phyloP scores from a whole-genome alignment of 2,113 vertebrate genomes.

The Mohoua ochrocephala region DNA sequence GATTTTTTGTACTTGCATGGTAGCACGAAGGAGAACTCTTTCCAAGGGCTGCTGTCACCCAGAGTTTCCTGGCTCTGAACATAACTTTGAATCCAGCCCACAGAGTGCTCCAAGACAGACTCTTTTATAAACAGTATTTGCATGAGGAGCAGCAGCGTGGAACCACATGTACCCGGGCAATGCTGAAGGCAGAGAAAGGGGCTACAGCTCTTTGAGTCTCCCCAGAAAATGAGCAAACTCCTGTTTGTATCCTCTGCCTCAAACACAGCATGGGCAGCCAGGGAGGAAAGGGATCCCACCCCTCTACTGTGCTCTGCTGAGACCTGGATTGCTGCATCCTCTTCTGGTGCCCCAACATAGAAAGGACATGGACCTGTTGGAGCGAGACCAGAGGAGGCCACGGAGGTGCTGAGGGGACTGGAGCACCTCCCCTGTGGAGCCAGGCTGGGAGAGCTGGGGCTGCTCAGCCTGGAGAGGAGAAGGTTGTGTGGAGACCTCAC shows the following conservation, averaged over 20 bases:
- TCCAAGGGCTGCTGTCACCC: background rate
- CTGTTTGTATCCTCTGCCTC: background rate
- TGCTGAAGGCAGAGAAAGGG: background rate
- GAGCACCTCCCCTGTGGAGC: background rate
- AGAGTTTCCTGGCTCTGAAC: background rate
- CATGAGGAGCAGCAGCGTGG: background rate
- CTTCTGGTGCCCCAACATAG: background rate
- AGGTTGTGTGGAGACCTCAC: background rate
- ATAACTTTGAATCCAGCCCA: background rate
- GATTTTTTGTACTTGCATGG: background rate
- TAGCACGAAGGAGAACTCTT: background rate
- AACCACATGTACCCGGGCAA: background rate
- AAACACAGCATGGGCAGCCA: fast-evolving
- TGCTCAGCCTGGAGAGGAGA: background rate
- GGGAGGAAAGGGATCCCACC: background rate
- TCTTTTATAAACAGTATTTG: background rate
- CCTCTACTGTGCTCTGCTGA: background rate
- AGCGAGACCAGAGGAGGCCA: background rate
- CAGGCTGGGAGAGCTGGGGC: background rate
- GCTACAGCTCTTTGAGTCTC: background rate
- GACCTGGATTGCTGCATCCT: background rate
- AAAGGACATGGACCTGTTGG: background rate
- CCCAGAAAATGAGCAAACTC: background rate
- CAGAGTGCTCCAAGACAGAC: background rate
- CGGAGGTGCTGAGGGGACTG: background rate